Evolutionary conservation across 2,797 vertebrate genomes (phyloP), one percentile per base, ranked within the genome.

Genomic region (Halcyon chelicuti): DNA sequence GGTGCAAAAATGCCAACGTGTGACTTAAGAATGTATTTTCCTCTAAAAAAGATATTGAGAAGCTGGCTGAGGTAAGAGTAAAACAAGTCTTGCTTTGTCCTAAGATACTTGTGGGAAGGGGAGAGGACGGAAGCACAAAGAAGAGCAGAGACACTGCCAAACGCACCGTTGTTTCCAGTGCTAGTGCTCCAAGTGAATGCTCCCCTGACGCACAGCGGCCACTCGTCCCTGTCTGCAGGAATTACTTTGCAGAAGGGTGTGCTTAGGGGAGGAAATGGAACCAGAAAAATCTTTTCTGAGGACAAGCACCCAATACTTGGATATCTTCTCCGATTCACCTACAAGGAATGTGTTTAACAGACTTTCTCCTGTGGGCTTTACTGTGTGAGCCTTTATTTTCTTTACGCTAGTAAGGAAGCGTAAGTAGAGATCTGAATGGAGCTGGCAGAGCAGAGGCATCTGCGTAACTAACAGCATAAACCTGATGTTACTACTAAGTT

Each of bases 161-260:
- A 20, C 49, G 31, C 35, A 8, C 7, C 0, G 2, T 13, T 49
- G 17, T 2, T n/a, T 37, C 49, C 60, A 20, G 0, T 1, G 26
- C 9, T 6, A 7, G 40, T 9, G 21, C 35, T 42, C 33, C 46
- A 12, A 9, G 35, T n/a, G 19, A 31, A 21, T 7, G 44, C 49
- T 75, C 28, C 33, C 28, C 28, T 47, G 12, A 14, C 20, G 28
- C 17, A 61, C 9, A 9, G 37, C 3, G 15, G 16, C 12, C 13
- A 1, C 14, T n/a, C 3, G 0, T 61, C 47, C 31, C 22, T 18
- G 3, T 9, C 49, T 42, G 42, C 46, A 52, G 71, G 51, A 35
- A 35, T 12, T 21, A 9, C 35, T 66, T 49, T 60, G 62, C 57
- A 16, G 54, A 49, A n/a, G 18, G 35, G 75, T 39, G 25, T 4